A percentile compares a stretch with the other conserved stretches of the same genome.
phyloP scores from a whole-genome alignment of 1,140 invertebrate genomes.

The Octopus bimaculoides region DNA sequence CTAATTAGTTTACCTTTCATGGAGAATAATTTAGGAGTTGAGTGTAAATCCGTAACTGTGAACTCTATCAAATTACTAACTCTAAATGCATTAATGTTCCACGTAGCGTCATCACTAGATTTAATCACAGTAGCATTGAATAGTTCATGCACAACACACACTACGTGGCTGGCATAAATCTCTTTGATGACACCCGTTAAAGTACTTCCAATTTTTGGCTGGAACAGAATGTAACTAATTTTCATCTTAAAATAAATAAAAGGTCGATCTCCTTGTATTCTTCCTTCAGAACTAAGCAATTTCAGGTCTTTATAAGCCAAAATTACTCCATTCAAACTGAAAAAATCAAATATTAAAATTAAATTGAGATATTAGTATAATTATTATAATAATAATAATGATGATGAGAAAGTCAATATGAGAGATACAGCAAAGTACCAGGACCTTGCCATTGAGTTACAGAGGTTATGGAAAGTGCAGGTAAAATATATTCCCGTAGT shows the following conservation, averaged over 20 bases:
- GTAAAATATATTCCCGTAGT: too few relatives aligned
- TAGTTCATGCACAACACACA: not conserved
- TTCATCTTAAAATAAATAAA: not conserved
- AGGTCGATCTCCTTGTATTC: not conserved
- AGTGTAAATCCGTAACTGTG: not conserved
- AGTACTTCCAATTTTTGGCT: not conserved
- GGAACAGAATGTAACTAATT: not conserved
- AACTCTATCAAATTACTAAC: not conserved
- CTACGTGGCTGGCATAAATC: not conserved
- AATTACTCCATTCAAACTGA: not conserved
- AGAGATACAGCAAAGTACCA: too few relatives aligned
- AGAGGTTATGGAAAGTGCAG: too few relatives aligned
- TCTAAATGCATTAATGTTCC: not conserved
- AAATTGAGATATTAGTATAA: not conserved
- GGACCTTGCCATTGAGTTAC: too few relatives aligned
- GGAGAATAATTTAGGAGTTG: not conserved
- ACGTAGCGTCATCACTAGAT: not conserved
- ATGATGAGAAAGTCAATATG: too few relatives aligned
- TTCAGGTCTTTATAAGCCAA: not conserved
- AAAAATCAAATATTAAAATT: not conserved
- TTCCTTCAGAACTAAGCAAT: not conserved
- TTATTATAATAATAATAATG: too few relatives aligned
- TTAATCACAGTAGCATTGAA: conserved; percentile 1
- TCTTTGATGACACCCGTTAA: conserved; percentile 1
- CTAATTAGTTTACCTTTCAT: not conserved